These are phyloP conservation scores for Pantelozetes paolii DNA, from an alignment of 2,888 invertebrate genomes.

Conservation along the genomic window DNA sequence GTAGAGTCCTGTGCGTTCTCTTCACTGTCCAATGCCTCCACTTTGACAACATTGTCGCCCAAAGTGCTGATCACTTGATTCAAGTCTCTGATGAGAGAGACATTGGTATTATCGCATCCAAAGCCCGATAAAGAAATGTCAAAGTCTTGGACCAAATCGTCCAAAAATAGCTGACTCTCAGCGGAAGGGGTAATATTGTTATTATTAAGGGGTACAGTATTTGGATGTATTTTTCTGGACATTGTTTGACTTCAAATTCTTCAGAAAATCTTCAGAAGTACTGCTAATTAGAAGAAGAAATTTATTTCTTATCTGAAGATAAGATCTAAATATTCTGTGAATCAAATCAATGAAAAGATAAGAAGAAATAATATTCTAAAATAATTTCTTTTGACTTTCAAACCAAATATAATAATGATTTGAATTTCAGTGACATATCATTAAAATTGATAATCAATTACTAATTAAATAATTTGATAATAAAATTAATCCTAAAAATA, in stretches of 20 bases:
- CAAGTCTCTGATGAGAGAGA: neutral
- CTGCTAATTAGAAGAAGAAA: too few species aligned
- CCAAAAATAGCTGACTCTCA: slow-evolving; percentile 17
- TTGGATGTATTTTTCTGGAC: neutral
- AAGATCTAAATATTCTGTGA: neutral
- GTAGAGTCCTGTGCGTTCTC: slow-evolving; percentile 19
- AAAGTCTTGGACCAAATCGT: slow-evolving; percentile 39
- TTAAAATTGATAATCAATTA: neutral
- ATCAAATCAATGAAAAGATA: neutral
- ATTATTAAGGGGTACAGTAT: neutral
- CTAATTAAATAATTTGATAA: too few species aligned
- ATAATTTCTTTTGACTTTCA: neutral
- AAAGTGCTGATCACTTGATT: slow-evolving; percentile 32
- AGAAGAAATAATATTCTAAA: neutral
- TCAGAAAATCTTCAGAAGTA: neutral
- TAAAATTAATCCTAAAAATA: too few species aligned
- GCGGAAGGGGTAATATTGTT: neutral
- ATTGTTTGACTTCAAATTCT: neutral
- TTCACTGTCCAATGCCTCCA: neutral
- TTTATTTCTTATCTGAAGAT: neutral
- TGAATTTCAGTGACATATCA: neutral
- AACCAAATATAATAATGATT: too few species aligned
- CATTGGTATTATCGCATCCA: slow-evolving; percentile 22
- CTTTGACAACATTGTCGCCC: slow-evolving; percentile 15
- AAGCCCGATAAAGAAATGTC: slow-evolving; percentile 38